These are phyloP conservation scores for Pseudomyrmex dendroicus DNA, from an alignment of 1,140 invertebrate species.

Conservation along the genomic window DNA sequence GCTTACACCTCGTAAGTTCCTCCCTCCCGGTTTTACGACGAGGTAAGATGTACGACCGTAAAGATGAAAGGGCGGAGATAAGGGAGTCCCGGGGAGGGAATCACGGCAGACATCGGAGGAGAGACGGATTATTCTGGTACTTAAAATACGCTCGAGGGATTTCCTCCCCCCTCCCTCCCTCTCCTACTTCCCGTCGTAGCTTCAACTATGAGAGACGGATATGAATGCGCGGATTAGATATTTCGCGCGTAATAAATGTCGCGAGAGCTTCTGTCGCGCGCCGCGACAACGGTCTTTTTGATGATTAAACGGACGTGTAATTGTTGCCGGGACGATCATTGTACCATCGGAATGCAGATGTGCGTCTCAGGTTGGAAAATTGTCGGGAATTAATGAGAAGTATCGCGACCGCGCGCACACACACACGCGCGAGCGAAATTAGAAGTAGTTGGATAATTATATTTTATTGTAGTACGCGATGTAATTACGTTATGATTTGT, in stretches of 20 bases:
- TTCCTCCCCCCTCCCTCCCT: not conserved
- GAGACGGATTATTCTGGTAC: conserved; percentile 52
- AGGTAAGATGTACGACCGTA: conserved; percentile 56
- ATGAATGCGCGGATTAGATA: conserved; percentile 47
- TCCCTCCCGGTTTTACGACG: conserved; percentile 56
- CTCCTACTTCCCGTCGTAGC: not conserved
- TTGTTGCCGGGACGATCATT: not conserved
- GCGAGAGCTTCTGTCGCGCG: conserved; percentile 16
- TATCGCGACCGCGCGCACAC: conserved; percentile 8
- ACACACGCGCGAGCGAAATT: conserved; percentile 16
- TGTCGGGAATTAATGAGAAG: conserved; percentile 38
- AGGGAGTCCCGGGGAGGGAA: conserved; percentile 38
- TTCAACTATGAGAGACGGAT: conserved; percentile 9
- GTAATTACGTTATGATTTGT: conserved; percentile 39
- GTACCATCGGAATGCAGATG: no score
- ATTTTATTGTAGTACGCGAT: conserved; percentile 44
- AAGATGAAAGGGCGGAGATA: conserved; percentile 51
- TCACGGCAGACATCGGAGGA: conserved; percentile 43
- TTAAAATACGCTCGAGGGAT: conserved; percentile 37
- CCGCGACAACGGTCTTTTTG: not conserved
- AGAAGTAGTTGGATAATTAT: conserved; percentile 45
- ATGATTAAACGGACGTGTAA: conserved; percentile 38
- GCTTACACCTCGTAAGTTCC: conserved; percentile 64
- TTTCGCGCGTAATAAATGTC: conserved; percentile 29
- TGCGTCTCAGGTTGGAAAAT: conserved; percentile 14